Evolutionary conservation across 1,140 invertebrate species (phyloP).

Genomic region (Harlomillsia oculata): DNA sequence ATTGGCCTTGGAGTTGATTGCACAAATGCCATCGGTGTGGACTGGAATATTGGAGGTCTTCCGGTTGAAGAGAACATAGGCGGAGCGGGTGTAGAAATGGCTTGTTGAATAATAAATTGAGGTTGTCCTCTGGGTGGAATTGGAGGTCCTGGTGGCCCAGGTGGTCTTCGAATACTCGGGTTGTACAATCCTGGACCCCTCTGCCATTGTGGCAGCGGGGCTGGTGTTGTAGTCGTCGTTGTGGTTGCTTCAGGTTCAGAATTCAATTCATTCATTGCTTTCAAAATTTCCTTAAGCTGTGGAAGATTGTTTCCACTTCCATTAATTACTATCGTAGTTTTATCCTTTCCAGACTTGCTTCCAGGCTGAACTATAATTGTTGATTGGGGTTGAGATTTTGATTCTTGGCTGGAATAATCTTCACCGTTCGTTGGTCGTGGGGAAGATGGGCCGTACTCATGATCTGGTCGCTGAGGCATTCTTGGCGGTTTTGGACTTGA

Average conservation of each 20-base stretch:
- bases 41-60: not conserved
- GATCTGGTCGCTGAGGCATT: not conserved
- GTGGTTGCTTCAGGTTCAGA: conserved; percentile 1
- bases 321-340: conserved; percentile 23
- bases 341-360: not conserved
- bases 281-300: conserved; percentile 29
- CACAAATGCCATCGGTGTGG: conserved; percentile 4
- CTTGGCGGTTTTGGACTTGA: not conserved
- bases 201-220: not conserved
- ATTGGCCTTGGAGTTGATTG: not conserved
- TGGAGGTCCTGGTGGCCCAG: not conserved
- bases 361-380: conserved; percentile 1
- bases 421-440: not conserved
- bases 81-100: conserved; percentile 1
- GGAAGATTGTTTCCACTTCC: conserved; percentile 25
- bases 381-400: not conserved
- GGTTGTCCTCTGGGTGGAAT: not conserved
- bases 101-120: not conserved
- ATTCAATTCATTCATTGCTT: conserved; percentile 21
- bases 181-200: not conserved
- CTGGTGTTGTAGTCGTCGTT: not conserved
- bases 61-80: conserved; percentile 14
- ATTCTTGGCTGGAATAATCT: conserved; percentile 22
- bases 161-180: not conserved
- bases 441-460: not conserved